These are phyloP conservation scores for Zoanthus sansibaricus DNA, from an alignment of 92 coral and sea anemone genomes.

Conservation along the genomic window DNA sequence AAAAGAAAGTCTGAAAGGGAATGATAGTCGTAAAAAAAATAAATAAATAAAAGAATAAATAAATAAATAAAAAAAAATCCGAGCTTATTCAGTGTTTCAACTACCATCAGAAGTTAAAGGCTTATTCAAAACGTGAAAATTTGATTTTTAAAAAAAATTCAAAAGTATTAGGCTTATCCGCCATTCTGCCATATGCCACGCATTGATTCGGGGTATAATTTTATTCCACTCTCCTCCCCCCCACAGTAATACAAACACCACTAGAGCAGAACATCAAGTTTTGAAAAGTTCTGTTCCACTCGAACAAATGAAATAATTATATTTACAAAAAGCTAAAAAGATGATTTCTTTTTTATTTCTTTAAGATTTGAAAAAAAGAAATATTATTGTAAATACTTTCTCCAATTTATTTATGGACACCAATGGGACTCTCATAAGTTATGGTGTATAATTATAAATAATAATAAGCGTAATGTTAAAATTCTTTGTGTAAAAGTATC, in stretches of 20 bases:
- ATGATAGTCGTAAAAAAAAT: too few species aligned
- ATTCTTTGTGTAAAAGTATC: constrained; percentile 3
- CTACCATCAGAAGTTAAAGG: too few species aligned
- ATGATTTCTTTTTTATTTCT: neutral
- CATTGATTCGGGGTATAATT: too few species aligned
- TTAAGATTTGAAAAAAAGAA: neutral
- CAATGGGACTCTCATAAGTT: neutral
- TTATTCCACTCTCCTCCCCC: neutral
- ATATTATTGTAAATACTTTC: neutral
- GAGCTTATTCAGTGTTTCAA: too few species aligned
- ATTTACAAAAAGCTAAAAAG: neutral
- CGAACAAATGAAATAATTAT: neutral
- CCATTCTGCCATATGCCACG: too few species aligned
- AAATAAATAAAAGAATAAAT: too few species aligned
- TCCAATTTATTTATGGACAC: neutral
- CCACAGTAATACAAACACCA: neutral
- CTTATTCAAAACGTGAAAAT: neutral
- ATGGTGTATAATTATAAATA: too few species aligned
- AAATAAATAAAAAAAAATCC: too few species aligned
- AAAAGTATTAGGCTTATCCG: neutral
- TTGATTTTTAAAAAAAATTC: neutral
- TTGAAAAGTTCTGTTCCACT: neutral
- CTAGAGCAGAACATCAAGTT: neutral
- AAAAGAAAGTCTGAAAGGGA: too few species aligned
- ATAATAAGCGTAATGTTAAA: neutral